Base-by-base conservation (phyloP, 2,888 invertebrate species). In the Saturnia japonica region DNA sequence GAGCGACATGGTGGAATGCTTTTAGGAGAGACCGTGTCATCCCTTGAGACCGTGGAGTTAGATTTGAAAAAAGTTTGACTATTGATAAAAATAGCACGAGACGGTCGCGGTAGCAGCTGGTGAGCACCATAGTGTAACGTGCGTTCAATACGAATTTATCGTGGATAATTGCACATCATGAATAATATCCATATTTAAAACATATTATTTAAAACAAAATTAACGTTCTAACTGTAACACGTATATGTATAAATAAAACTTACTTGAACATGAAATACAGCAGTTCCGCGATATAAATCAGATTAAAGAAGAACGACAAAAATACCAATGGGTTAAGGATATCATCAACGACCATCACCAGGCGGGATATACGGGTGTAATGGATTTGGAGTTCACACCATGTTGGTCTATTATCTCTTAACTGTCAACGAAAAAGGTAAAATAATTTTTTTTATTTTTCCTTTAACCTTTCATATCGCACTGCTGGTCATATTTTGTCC, bases 221-320 rank as follows among this genome's bases (percentile, higher is more conserved):
- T 4, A 34, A 34, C 34, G 2, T 6, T 34, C 6, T 6, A 2
- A 2, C 34, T 34, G 2, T 34, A 34, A 4, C 6, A 34, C n/a
- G n/a, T 34, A 34, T 34, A 4, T 4, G 2, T 34, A 34, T 34
- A 34, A 6, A 34, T 60, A 40, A 34, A 28, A 71, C 71, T 74
- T 70, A 75, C 75, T 73, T 75, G 22, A 71, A 68, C 19, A 72
- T 71, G 34, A 64, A 68, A 69, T 69, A 75, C 25, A 71, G 40
- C 51, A 72, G 72, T 51, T 69, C 66, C 22, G 71, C 68, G 28
- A 75, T 70, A 62, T 66, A 73, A 0, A 72, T 47, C 0, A 75
- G 51, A 45, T 74, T 72, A 14, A 25, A 40, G 9, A 69, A 68
- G n/a, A 71, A 72, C 1, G 74, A 69, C 0, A 69, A 1, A 1